Base-by-base conservation (phyloP, 2,888 invertebrate genomes). In the Patella pellucida region DNA sequence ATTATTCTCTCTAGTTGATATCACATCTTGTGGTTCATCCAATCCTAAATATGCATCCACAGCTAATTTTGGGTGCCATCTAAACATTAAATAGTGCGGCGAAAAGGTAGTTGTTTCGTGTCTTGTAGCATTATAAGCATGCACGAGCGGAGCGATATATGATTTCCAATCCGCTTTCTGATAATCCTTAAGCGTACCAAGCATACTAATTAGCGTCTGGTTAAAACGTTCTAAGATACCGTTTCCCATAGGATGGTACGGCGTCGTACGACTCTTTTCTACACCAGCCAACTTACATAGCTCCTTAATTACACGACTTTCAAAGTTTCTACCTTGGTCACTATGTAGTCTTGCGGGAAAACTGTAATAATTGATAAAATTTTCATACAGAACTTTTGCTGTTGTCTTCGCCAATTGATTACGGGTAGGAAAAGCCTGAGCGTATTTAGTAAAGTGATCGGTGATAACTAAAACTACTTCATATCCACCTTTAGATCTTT, bases 201-300 rank as follows among this genome's bases (percentile, higher is more conserved):
- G n/a, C n/a, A n/a, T n/a, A n/a, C 74, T 74, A 12, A 78, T 67
- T 74, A 80, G 76, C 50, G 74, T 80, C 12, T 76, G 52, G 68
- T 82, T 79, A 54, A 74, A 80, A 31, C 79, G 56, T 54, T 82
- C 78, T 31, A 73, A 67, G n/a, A 71, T 69, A 7, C 79, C 82
- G 74, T 80, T 82, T 9, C 81, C 80, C 52, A 71, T 73, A 0
- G 79, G 81, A 74, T 82, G 82, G 52, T 80, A 81, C 27, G 76
- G 75, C 52, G 79, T 76, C 1, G 81, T 80, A 14, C 77, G 51
- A 1, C 71, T 72, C 62, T 80, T 81, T n/a, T 72, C 51, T 41
- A 79, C 78, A 1, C 78, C 78, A 9, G 67, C 52, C 14, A 78
- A 50, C 4, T 69, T 14, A 52, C 78, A 78, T 7, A 79, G 70